Evolutionary conservation across 2,888 invertebrate species (phyloP).

Genomic region (Augiades crinisus): DNA sequence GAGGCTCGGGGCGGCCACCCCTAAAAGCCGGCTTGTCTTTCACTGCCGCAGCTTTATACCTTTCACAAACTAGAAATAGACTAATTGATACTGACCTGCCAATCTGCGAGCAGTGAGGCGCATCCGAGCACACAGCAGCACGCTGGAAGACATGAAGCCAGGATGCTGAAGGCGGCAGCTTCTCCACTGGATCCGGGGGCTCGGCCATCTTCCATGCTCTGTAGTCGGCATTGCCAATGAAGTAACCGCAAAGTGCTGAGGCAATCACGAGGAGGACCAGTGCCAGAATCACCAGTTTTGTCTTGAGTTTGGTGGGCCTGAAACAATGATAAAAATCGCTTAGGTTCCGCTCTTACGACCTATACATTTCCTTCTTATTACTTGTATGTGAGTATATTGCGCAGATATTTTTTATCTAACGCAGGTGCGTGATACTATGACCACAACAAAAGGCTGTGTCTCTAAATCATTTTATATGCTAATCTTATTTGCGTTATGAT

Average conservation of each 20-base stretch:
- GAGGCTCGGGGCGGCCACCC: no score
- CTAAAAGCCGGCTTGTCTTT: no score
- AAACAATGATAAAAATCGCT: conserved; percentile 37
- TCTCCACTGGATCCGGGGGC: conserved; percentile 85
- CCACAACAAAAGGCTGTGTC: no score
- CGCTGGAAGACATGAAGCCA: conserved; percentile 83
- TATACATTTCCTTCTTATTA: no score
- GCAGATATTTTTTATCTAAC: no score
- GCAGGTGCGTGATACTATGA: no score
- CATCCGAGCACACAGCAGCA: conserved; percentile 91
- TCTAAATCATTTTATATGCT: no score
- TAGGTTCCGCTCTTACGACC: no score
- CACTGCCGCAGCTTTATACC: no score
- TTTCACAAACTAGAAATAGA: no score
- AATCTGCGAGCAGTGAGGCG: conserved; percentile 86
- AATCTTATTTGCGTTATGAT: no score
- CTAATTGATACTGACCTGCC: conserved; percentile 90
- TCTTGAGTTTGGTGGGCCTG: conserved; percentile 58
- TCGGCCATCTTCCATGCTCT: conserved; percentile 44
- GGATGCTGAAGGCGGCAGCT: conserved; percentile 85
- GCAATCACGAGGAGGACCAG: conserved; percentile 52
- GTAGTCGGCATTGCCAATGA: conserved; percentile 54
- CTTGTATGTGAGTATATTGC: neutral
- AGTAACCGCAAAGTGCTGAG: conserved; percentile 58
- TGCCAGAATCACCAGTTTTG: conserved; percentile 51